Percentiles rank a stretch among this genome's conserved stretches.
These are phyloP conservation scores for Mercenaria mercenaria DNA, from an alignment of 1,140 invertebrate species.

Conservation along the genomic window DNA sequence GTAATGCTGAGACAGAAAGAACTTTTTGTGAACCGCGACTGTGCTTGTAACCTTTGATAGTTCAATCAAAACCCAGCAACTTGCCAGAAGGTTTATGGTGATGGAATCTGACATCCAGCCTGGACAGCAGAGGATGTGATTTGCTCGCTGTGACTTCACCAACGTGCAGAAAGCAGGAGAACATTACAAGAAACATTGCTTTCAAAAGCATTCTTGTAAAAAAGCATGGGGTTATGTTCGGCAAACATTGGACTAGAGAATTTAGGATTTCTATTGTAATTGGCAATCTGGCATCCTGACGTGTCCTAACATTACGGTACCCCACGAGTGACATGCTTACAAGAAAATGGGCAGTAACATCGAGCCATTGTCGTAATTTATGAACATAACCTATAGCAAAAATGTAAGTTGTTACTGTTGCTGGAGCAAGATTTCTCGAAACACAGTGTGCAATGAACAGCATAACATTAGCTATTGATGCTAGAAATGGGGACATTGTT, in stretches of 20 bases:
- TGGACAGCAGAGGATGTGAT: neutral
- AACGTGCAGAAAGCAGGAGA: neutral
- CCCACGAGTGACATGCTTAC: neutral
- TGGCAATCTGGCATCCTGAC: neutral
- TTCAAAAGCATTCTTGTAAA: neutral
- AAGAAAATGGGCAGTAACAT: neutral
- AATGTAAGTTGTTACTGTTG: neutral
- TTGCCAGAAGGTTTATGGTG: neutral
- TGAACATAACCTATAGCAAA: neutral
- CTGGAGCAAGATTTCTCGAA: neutral
- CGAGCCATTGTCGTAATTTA: neutral
- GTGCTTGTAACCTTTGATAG: neutral
- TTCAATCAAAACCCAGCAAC: neutral
- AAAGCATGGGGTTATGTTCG: neutral
- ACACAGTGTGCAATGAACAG: too few relatives aligned
- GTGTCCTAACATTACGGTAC: neutral
- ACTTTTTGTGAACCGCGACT: too few relatives aligned
- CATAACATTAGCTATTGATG: too few relatives aligned
- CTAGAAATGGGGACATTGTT: too few relatives aligned
- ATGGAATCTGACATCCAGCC: neutral
- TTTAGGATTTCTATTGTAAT: neutral
- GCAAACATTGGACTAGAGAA: neutral
- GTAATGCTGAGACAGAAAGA: neutral
- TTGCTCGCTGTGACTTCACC: neutral
- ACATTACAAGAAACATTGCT: neutral